phyloP scores from a whole-genome alignment of 2,888 invertebrate genomes.

The Sinelater perroti region DNA sequence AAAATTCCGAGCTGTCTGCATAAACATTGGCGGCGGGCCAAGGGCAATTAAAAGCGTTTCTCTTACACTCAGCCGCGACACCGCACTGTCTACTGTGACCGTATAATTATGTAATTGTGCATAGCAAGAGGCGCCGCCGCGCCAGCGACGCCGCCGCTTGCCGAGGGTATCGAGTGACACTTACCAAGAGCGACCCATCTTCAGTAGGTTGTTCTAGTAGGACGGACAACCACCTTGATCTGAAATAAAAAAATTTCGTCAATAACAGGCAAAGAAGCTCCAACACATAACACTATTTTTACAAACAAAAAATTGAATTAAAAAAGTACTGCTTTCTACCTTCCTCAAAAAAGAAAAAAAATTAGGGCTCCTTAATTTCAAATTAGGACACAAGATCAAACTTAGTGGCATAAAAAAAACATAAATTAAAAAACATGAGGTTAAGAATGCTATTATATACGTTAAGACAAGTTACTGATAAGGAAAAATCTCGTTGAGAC shows the following conservation, averaged over 20 bases:
- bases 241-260: conserved; percentile 31
- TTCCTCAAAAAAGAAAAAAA: too few relatives aligned
- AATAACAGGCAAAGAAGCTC: too few relatives aligned
- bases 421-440: too few relatives aligned
- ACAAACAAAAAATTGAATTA: too few relatives aligned
- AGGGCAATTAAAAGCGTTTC: conserved; percentile 27
- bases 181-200: conserved; percentile 37
- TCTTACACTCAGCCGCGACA: conserved; percentile 19
- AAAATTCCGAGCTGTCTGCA: conserved; percentile 36
- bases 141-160: not conserved
- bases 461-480: too few relatives aligned
- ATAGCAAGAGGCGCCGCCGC: conserved; percentile 20
- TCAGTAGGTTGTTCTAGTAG: conserved; percentile 27
- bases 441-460: too few relatives aligned
- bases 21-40: conserved; percentile 35
- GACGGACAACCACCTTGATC: conserved; percentile 31
- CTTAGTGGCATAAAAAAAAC: too few relatives aligned
- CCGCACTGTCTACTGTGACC: conserved; percentile 27
- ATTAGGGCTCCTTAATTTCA: too few relatives aligned
- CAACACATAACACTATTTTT: too few relatives aligned
- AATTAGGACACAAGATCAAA: too few relatives aligned
- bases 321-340: too few relatives aligned
- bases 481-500: too few relatives aligned
- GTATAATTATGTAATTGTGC: conserved; percentile 29
- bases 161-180: not conserved